Evolutionary conservation across 2,888 invertebrate genomes (phyloP), one percentile per base, ranked within the genome.

Genomic region (Trichogramma evanescens): DNA sequence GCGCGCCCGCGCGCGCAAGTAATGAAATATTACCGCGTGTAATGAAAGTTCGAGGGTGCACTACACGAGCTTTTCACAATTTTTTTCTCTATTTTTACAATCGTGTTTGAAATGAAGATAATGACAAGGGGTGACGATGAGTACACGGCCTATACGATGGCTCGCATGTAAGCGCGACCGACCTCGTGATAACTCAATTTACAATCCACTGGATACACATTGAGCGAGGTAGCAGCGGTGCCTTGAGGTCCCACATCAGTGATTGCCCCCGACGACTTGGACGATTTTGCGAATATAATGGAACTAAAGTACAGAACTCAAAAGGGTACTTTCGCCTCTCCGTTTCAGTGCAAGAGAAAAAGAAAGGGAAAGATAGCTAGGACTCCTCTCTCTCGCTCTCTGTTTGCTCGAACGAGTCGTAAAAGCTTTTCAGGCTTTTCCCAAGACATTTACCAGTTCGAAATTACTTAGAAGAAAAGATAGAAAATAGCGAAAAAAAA

Each of bases 281-380:
- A 7, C 56, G 53, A 50, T 56, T 53, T 54, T 44, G 40, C 38
- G 43, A 44, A 51, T 54, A 50, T 59, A 59, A 62, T 59, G 49
- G 59, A 56, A 46, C 44, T 26, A 53, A 58, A 62, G 61, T 61
- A 58, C 61, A 52, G 58, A 58, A 58, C 61, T 58, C 58, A 45
- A 54, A 58, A 61, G 61, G 58, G 52, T 48, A 56, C 56, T 60
- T 53, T 49, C 39, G 8, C 4, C 1, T 6, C 38, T 10, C 4
- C 4, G 13, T 38, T 3, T 40, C 53, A 13, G n/a, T 13, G 10
- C 26, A 43, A 26, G 26, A 44, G 9, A 8, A 38, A 7, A 13
- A n/a, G 26, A 38, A 9, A 38, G 40, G 2, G 26, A 26, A 26
- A 26, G 26, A 26, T 26, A 26, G 26, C 26, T 26, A 26, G 26